These are phyloP conservation scores for Zoanthus sociatus DNA, from an alignment of 92 coral and sea anemone genomes.

Conservation along the genomic window DNA sequence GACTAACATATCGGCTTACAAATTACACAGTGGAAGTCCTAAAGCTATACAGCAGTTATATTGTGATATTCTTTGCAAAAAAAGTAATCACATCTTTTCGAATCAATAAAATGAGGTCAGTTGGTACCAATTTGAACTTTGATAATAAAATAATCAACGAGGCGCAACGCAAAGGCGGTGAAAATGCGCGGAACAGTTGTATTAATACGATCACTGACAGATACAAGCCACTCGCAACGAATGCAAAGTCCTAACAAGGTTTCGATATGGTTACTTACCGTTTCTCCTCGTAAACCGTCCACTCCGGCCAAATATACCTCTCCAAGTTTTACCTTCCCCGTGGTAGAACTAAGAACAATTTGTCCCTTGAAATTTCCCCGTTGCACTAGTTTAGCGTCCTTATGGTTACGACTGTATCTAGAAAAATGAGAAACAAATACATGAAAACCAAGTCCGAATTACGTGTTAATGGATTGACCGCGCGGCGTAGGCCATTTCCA, in stretches of 20 bases:
- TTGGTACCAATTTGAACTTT: constrained; percentile 19
- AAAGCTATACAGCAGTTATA: constrained; percentile 28
- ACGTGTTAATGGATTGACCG: constrained; percentile 48
- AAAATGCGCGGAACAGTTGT: constrained; percentile 25
- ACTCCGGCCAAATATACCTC: constrained; percentile 42
- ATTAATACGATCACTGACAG: constrained; percentile 24
- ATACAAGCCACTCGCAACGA: constrained; percentile 21
- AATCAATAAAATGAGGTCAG: constrained; percentile 33
- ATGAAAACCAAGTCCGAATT: constrained; percentile 27
- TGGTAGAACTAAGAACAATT: constrained; percentile 35
- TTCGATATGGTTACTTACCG: constrained; percentile 25
- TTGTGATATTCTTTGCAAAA: neutral
- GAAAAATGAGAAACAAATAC: constrained; percentile 31
- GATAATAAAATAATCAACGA: constrained; percentile 45
- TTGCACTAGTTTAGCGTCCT: constrained; percentile 24
- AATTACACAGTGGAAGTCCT: constrained; percentile 49
- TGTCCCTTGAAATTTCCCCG: constrained; percentile 37
- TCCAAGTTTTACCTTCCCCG: constrained; percentile 33
- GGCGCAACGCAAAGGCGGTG: constrained; percentile 10
- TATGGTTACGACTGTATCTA: constrained; percentile 18
- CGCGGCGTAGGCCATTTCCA: constrained; percentile 14
- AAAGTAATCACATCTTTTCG: constrained; percentile 20
- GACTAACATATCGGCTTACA: constrained; percentile 70
- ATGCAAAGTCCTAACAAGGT: neutral
- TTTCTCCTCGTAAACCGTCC: constrained; percentile 37